Conservation (phyloP, 2,113 vertebrate species). For the Cyanistes caeruleus region DNA sequence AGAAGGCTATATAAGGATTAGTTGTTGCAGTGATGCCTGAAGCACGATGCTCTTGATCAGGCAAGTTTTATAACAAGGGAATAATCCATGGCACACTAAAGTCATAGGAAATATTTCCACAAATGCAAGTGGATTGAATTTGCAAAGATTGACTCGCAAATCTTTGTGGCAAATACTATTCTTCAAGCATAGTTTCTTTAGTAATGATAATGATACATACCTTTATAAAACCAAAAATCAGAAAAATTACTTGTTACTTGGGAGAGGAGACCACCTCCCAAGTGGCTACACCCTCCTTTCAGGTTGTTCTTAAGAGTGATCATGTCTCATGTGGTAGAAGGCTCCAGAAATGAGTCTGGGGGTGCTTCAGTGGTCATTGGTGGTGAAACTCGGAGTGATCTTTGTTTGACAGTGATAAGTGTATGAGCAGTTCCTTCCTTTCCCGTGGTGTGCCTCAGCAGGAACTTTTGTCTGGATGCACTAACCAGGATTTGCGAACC, state of each 20-base stretch:
- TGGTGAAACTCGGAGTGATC: background rate
- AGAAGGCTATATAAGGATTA: background rate
- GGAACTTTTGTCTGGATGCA: background rate
- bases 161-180: background rate
- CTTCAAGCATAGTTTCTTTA: background rate
- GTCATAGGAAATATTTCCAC: background rate
- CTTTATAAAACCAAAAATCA: background rate
- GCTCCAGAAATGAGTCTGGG: background rate
- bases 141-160: background rate
- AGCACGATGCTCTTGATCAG: background rate
- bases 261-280: background rate
- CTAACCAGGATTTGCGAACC: background rate
- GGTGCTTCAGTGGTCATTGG: rapidly evolving
- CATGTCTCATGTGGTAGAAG: background rate
- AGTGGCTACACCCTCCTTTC: background rate
- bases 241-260: background rate
- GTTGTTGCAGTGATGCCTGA: background rate
- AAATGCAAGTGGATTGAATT: background rate
- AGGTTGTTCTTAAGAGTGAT: background rate
- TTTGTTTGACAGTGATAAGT: background rate
- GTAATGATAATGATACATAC: background rate
- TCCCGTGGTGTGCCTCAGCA: rapidly evolving
- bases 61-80: background rate
- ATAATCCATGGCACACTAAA: background rate
- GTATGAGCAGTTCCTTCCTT: background rate